Percentiles rank a stretch among this genome's conserved stretches.
phyloP scores from a whole-genome alignment of 2,888 invertebrate genomes.

The Hydroisotoma schaefferi region DNA sequence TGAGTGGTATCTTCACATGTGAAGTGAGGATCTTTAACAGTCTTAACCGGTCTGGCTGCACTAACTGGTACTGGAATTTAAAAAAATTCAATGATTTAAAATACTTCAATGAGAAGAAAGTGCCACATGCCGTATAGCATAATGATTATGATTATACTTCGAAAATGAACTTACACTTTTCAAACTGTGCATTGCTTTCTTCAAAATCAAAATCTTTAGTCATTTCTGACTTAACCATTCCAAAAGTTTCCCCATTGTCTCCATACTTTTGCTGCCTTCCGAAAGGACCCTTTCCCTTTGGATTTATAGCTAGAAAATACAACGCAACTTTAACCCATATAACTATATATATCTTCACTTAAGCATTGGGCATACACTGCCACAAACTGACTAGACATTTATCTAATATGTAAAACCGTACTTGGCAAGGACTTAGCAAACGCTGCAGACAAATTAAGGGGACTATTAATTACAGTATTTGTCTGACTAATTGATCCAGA shows the following conservation, averaged over 20 bases:
- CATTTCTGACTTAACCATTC: conserved; percentile 41
- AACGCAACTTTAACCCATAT: too few relatives aligned
- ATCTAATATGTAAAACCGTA: too few relatives aligned
- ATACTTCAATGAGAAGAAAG: background rate
- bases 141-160: background rate
- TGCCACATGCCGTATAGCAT: too few relatives aligned
- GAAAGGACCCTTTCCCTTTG: conserved; percentile 1
- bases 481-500: background rate
- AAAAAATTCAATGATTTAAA: conserved; percentile 4
- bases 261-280: background rate
- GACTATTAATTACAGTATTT: background rate
- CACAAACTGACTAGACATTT: too few relatives aligned
- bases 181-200: conserved; percentile 43
- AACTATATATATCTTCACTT: too few relatives aligned
- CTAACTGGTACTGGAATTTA: conserved; percentile 30
- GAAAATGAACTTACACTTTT: conserved; percentile 33
- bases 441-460: too few relatives aligned
- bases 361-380: too few relatives aligned
- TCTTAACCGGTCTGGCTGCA: conserved; percentile 20
- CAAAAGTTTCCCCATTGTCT: conserved; percentile 41
- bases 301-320: too few relatives aligned
- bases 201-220: conserved; percentile 44
- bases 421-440: too few relatives aligned
- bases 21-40: conserved; percentile 35
- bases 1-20: conserved; percentile 39